Percentiles rank a stretch among this genome's conserved stretches.
Evolutionary conservation across 2,888 invertebrate species (phyloP).

Genomic region (Archips crataeganus): DNA sequence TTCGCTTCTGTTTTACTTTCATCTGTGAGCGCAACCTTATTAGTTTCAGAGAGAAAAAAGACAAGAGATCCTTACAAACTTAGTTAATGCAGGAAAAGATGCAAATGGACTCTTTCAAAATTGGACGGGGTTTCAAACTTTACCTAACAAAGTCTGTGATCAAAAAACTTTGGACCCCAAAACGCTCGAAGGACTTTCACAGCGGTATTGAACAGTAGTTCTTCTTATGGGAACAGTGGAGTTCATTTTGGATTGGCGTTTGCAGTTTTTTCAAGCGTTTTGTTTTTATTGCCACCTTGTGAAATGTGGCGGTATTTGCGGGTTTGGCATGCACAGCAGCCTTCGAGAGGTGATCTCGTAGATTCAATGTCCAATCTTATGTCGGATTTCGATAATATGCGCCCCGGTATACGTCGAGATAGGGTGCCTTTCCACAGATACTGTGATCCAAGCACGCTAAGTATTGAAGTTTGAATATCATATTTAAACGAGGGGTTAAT

Average conservation of each 20-base stretch:
- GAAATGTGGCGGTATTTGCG: conserved; percentile 66
- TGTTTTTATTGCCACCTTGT: conserved; percentile 48
- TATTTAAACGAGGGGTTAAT: conserved; percentile 61
- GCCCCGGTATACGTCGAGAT: conserved; percentile 66
- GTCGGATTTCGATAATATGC: conserved; percentile 73
- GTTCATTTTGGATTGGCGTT: conserved; percentile 48
- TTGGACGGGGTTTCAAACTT: conserved; percentile 74
- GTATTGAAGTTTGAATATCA: conserved; percentile 73
- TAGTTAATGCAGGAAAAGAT: conserved; percentile 69
- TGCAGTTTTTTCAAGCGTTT: conserved; percentile 46
- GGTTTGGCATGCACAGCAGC: conserved; percentile 64
- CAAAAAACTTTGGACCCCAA: conserved; percentile 41
- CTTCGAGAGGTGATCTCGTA: conserved; percentile 58
- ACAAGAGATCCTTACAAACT: conserved; percentile 48
- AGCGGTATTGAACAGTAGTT: conserved; percentile 39
- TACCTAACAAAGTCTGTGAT: conserved; percentile 66
- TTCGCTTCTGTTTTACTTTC: conserved; percentile 19
- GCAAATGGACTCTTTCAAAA: conserved; percentile 74
- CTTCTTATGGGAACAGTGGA: conserved; percentile 40
- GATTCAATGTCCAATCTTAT: conserved; percentile 62
- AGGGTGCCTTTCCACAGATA: conserved; percentile 58
- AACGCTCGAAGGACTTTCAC: conserved; percentile 40
- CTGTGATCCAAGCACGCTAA: conserved; percentile 54
- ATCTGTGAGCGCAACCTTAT: conserved; percentile 15
- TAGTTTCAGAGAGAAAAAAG: conserved; percentile 39